phyloP scores from a whole-genome alignment of 1,140 invertebrate species.

The Leguminivora glycinivorella region DNA sequence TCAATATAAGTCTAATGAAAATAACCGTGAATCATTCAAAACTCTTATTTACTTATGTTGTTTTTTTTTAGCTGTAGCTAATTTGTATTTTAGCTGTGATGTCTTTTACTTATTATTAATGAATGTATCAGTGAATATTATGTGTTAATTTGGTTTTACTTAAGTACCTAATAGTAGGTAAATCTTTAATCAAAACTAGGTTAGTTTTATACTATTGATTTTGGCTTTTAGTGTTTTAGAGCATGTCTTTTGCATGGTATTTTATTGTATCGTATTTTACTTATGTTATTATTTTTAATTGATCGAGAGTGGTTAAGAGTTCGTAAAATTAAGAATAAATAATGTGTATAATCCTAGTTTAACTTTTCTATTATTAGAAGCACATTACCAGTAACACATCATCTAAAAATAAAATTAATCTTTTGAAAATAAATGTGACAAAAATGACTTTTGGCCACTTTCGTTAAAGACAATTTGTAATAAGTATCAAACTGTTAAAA shows the following conservation, averaged over 20 bases:
- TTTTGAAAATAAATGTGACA: neutral
- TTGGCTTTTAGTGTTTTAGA: conserved; percentile 15
- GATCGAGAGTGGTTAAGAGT: neutral
- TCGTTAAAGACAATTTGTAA: too few species aligned
- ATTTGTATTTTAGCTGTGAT: conserved; percentile 38
- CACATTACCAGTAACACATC: neutral
- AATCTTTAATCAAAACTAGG: neutral
- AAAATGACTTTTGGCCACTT: neutral
- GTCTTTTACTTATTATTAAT: conserved; percentile 19
- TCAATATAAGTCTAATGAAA: too few species aligned
- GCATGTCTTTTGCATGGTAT: conserved; percentile 11
- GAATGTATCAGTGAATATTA: neutral
- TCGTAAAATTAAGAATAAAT: neutral
- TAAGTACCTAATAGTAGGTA: neutral
- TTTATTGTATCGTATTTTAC: neutral
- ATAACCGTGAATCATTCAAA: too few species aligned
- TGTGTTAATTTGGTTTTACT: conserved; percentile 1
- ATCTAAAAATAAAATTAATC: neutral
- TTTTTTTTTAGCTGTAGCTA: conserved; percentile 13
- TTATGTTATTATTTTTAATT: neutral
- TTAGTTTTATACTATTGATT: neutral
- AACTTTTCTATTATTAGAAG: too few species aligned
- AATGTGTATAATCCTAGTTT: neutral
- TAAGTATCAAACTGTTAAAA: too few species aligned
- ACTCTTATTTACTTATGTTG: neutral